Evolutionary conservation across 1,140 invertebrate species (phyloP).

Genomic region (Neodiprion pinetum): DNA sequence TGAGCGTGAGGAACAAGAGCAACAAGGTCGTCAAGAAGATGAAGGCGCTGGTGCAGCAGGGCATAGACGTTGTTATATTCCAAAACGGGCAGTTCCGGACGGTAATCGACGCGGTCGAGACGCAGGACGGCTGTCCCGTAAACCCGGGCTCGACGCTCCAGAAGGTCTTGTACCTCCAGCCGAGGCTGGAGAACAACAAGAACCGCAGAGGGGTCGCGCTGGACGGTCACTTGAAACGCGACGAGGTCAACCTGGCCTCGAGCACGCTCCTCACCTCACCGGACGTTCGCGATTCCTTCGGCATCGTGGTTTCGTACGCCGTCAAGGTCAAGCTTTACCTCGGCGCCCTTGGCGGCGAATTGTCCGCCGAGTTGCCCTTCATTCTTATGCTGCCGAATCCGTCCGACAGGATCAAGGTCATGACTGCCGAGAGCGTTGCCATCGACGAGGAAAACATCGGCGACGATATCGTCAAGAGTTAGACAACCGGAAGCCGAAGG

Average conservation of each 20-base stretch:
- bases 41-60: slow-evolving; percentile 90
- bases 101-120: slow-evolving; percentile 91
- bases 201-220: slow-evolving; percentile 93
- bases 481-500: no score
- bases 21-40: slow-evolving; percentile 99
- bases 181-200: slow-evolving; percentile 80
- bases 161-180: slow-evolving; percentile 89
- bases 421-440: slow-evolving; percentile 29
- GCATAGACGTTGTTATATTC: slow-evolving; percentile 97
- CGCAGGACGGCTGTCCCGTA: slow-evolving; percentile 94
- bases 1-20: slow-evolving; percentile 95
- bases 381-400: slow-evolving; percentile 95
- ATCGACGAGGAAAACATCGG: slow-evolving; percentile 8
- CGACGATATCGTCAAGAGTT: no score
- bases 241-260: slow-evolving; percentile 89
- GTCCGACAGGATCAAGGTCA: slow-evolving; percentile 46
- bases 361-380: slow-evolving; percentile 95
- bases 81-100: slow-evolving; percentile 98
- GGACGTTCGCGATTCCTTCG: slow-evolving; percentile 85
- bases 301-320: slow-evolving; percentile 88
- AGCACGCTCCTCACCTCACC: slow-evolving; percentile 87
- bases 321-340: slow-evolving; percentile 96
- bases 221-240: slow-evolving; percentile 90
- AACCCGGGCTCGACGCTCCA: slow-evolving; percentile 92
- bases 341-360: slow-evolving; percentile 91